These are phyloP conservation scores for Tragelaphus eurycerus DNA, from an alignment of 2,797 vertebrate genomes.

Conservation along the genomic window DNA sequence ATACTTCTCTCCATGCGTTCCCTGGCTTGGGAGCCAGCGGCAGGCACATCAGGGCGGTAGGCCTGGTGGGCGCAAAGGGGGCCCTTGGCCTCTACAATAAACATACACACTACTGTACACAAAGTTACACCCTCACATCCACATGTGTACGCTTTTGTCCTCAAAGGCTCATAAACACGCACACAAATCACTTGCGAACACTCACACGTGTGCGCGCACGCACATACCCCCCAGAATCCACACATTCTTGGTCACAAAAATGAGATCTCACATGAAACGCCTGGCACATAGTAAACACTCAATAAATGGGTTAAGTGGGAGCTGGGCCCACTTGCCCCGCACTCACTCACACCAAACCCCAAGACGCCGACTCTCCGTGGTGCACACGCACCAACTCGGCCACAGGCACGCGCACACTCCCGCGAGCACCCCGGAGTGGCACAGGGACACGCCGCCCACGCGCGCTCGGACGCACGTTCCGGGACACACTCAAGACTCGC, in stretches of 20 bases:
- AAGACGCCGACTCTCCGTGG: neutral
- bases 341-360: neutral
- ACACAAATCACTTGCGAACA: neutral
- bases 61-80: neutral
- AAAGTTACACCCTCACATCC: neutral
- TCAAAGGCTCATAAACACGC: neutral
- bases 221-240: neutral
- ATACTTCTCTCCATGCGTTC: neutral
- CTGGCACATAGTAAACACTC: neutral
- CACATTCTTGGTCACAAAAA: neutral
- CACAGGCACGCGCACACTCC: neutral
- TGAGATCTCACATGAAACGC: neutral
- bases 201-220: conserved; percentile 32
- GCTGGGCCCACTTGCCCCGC: neutral
- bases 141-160: neutral
- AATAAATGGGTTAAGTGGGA: neutral
- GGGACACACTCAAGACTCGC: neutral
- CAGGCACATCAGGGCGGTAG: neutral
- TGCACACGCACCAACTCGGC: neutral
- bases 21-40: neutral
- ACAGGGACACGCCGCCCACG: neutral
- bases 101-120: neutral
- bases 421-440: neutral
- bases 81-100: neutral
- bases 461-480: neutral